Base-by-base conservation (phyloP, 1,140 invertebrate species). In the Panulirus ornatus region DNA sequence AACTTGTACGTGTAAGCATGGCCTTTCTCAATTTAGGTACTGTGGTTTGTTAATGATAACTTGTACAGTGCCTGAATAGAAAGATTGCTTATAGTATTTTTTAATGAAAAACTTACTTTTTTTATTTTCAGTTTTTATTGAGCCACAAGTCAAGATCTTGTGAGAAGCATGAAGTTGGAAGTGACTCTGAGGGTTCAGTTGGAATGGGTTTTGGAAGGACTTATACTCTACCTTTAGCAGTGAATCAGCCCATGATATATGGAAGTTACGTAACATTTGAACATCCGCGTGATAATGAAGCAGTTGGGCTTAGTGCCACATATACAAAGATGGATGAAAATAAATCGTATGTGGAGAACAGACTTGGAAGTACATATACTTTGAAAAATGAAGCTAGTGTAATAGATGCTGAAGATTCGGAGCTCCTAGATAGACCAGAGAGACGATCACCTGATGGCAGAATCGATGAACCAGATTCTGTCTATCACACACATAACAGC, bases 231-330 rank as follows among this genome's bases (percentile, higher is more conserved):
- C 79, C 42, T 58, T 30, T 58, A 22, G 14, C 36, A 11, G 47
- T 63, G 22, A 27, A 82, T 47, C 79, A 82, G 22, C 51, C 79
- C 58, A 75, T 75, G 2, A n/a, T 75, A 42, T 88, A 63, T 88
- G 73, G 85, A 76, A 63, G 75, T 78, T 16, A 30, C 78, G 44
- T 66, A 11, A 30, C 58, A 30, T 66, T 30, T 66, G n/a, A 66
- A 66, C 58, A 66, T 6, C 58, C 58, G 30, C 30, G 30, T 30
- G 1, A n/a, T 30, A 30, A 30, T 27, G 30, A 30, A 27, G 27
- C 58, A 30, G 58, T 66, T 0, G 58, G 22, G 3, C 30, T 30
- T 66, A 27, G 27, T 8, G 63, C 78, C 1, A 83, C 78, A 0
- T 71, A 75, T 63, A 66, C 38, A 34, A 78, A 38, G 51, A 40